Evolutionary conservation across 1,140 invertebrate genomes (phyloP), one percentile per base, ranked within the genome.

Genomic region (Camponotus pennsylvanicus): DNA sequence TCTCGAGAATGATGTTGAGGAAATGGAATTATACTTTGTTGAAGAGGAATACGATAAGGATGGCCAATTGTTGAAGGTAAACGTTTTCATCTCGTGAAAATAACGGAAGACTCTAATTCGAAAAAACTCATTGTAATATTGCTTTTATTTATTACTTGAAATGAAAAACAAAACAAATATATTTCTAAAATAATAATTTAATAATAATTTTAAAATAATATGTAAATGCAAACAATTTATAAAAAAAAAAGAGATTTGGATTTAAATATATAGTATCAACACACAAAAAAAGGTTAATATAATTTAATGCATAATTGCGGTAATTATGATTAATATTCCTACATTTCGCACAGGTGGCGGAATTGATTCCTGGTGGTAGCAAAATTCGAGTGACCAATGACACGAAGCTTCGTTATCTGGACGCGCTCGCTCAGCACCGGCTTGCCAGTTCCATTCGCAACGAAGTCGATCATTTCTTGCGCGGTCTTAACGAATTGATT

Each of bases 401-500:
- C 13, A 98, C 97, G 78, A 98, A 98, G 95, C 95, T 97, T 79
- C 96, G 97, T 92, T 99, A 99, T 94, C 94, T 99, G 91, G 98
- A 99, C 95, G 97, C 97, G 63, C 95, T 99, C 86, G 98, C 98
- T 40, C 98, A 99, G 94, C 98, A 98, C 95, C 95, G 98, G 86
- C 96, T 99, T 67, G 97, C 97, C 37, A 97, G 96, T 83, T 97
- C 96, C 85, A 97, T 98, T 75, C 97, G 97, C 84, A 96, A 97
- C 70, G 98, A 99, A 95, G 96, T 98, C 15, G 98, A 98, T 92
- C 96, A 97, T 85, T 99, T 99, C 95, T 96, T 99, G 18, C 97
- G 97, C 91, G 98, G 98, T 3, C 96, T 99, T 21, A 98, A 98
- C 94, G 97, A 98, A 93, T 96, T 99, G 37, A 98, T 99, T 90